Base-by-base conservation (phyloP, 2,113 vertebrate species). In the Onychostruthus taczanowskii region DNA sequence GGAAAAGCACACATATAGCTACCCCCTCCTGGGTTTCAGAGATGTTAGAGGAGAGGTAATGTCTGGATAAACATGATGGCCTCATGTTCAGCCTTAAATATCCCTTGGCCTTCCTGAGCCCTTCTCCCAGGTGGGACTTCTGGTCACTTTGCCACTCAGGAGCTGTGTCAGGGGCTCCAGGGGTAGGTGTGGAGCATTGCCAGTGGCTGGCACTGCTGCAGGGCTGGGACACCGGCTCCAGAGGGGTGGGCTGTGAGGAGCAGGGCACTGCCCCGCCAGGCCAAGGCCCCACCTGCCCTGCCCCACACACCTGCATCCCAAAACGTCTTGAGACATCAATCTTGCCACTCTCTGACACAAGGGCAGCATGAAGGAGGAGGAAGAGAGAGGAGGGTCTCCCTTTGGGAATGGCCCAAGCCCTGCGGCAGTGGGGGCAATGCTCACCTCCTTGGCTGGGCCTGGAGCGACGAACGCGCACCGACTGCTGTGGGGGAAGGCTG, bases 391-490 rank as follows among this genome's bases (percentile, higher is more conserved):
- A 79, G 33, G 27, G 31, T 76, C 7, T 87, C 33, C 7, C 15
- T 78, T 10, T 11, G 19, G 37, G 53, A n/a, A 53, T 4, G 37
- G 12, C 49, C 41, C 63, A 66, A 68, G 31, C 28, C 35, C 47
- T 37, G 43, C 75, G 77, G 50, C 41, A 43, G 7, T 0, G 0
- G 72, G 19, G 72, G 64, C 3, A 7, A 7, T 13, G 39, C 81
- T 93, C 77, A 89, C 52, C 56, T 88, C 58, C 43, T 87, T 0
- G 0, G 10, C 62, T 28, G 35, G 43, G 44, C 31, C 20, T 0
- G 3, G 10, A 41, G 67, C 1, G 1, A 20, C 0, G 2, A 43
- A 37, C 5, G 15, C 21, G 47, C 39, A 3, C 10, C 0, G 0
- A 2, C 33, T 50, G 83, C 68, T 18, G 43, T 5, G 49, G 49